Evolutionary conservation across 2,113 vertebrate species (phyloP), one percentile per base, ranked within the genome.

Genomic region (Hystrix cristata): DNA sequence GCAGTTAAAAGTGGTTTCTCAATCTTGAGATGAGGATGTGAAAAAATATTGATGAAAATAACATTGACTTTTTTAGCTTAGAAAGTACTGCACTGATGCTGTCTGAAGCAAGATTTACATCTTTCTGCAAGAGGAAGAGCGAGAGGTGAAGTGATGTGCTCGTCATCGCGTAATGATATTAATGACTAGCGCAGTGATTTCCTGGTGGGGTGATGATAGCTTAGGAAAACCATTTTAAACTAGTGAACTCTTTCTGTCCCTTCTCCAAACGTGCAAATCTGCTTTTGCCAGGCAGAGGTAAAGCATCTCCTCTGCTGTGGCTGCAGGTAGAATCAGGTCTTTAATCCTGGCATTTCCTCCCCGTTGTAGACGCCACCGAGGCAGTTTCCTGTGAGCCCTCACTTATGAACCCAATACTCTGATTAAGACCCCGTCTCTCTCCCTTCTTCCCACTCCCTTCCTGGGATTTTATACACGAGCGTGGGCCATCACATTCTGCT

Each of bases 391-490:
- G 21, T 29, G 85, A 69, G n/a, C 34, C 16, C n/a, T 93, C 34
- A 21, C 16, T 25, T 15, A 78, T 10, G 27, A 76, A 31, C 3
- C 48, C 59, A 87, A 21, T 1, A 8, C 43, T 90, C 9, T 69
- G 38, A 8, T 31, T 23, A 19, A 60, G 69, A 27, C 31, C 7
- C 60, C 38, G 60, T 3, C 3, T 29, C 84, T 46, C 55, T 67
- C 23, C 0, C 0, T 0, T 3, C 3, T 29, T 27, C 10, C 29
- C 23, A 12, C 43, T 3, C 12, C 7, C 29, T 60, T 16, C 19
- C 15, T 25, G 65, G 60, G 59, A 72, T 95, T 95, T 93, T 34
- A 74, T 67, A 34, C 1, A 8, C 90, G 78, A 29, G 7, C 18
- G 69, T 74, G 19, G 76, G 23, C 71, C 4, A 89, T 85, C 59